phyloP scores from a whole-genome alignment of 2,797 vertebrate genomes.

The Mormyrus proboscirostris region DNA sequence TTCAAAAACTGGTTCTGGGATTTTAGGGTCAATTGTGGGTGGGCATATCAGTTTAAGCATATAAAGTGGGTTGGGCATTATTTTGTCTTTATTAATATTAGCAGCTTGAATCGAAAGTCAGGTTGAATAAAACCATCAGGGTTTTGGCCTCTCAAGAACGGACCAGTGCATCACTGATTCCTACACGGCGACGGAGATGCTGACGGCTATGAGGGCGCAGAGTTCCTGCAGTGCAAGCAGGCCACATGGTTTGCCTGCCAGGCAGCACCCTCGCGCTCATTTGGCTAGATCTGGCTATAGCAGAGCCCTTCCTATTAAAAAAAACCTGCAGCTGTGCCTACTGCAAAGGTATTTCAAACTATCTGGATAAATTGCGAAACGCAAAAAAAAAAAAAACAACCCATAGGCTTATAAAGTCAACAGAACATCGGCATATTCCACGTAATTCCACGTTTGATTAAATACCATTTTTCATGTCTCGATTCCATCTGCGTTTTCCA shows the following conservation, averaged over 20 bases:
- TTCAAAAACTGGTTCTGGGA: neutral
- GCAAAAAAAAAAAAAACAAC: neutral
- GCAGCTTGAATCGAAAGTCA: neutral
- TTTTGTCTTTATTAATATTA: neutral
- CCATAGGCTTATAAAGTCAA: neutral
- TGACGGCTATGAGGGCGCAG: neutral
- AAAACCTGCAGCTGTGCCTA: neutral
- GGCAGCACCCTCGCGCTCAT: neutral
- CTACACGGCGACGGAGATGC: neutral
- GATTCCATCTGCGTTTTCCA: neutral
- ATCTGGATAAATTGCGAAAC: neutral
- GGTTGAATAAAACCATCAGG: neutral
- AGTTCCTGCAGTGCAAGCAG: neutral
- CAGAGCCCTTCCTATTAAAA: neutral
- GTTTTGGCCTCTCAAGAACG: neutral
- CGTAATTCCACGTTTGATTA: neutral
- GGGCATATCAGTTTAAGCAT: neutral
- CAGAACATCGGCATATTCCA: neutral
- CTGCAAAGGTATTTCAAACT: neutral
- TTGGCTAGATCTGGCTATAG: neutral
- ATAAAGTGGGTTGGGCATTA: neutral
- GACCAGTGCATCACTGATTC: neutral
- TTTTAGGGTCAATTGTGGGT: neutral
- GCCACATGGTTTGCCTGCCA: neutral
- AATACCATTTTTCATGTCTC: neutral